Conservation (phyloP, 2,888 invertebrate species). For the Oxycera nigricornis region DNA sequence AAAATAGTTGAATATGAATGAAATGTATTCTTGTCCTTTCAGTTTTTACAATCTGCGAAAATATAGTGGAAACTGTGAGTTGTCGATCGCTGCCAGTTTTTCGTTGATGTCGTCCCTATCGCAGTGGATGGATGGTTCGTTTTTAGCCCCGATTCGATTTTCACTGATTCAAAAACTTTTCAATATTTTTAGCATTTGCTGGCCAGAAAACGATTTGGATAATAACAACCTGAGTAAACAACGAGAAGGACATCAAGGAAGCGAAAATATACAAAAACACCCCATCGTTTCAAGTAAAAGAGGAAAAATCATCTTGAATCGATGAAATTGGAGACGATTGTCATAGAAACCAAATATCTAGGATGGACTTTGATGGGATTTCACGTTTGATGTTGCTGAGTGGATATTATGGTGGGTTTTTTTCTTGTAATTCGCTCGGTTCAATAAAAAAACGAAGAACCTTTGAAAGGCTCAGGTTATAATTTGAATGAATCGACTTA, state of each 20-base stretch:
- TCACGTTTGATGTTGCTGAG: not conserved
- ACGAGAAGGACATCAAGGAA: slow-evolving; percentile 18
- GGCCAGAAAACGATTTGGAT: not conserved
- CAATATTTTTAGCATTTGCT: not conserved
- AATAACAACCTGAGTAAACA: slow-evolving; percentile 44
- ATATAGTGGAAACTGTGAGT: slow-evolving; percentile 7
- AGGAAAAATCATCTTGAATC: slow-evolving; percentile 26
- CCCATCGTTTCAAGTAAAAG: not conserved
- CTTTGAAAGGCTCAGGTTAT: too few relatives aligned
- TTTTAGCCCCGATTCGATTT: too few relatives aligned
- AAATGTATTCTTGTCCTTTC: slow-evolving; percentile 9
- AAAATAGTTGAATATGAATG: slow-evolving; percentile 20
- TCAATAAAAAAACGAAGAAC: too few relatives aligned
- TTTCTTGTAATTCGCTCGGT: too few relatives aligned
- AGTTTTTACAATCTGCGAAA: slow-evolving; percentile 15
- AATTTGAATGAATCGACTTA: too few relatives aligned
- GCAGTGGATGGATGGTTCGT: too few relatives aligned
- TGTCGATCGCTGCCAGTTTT: too few relatives aligned
- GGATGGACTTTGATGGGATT: slow-evolving; percentile 21
- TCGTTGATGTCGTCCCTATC: too few relatives aligned
- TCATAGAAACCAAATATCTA: slow-evolving; percentile 39
- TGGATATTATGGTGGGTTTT: too few relatives aligned
- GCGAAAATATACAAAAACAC: slow-evolving; percentile 1
- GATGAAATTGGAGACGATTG: slow-evolving; percentile 40
- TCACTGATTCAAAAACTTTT: too few relatives aligned